phyloP scores from a whole-genome alignment of 2,797 vertebrate species.

The Margarornis squamiger region DNA sequence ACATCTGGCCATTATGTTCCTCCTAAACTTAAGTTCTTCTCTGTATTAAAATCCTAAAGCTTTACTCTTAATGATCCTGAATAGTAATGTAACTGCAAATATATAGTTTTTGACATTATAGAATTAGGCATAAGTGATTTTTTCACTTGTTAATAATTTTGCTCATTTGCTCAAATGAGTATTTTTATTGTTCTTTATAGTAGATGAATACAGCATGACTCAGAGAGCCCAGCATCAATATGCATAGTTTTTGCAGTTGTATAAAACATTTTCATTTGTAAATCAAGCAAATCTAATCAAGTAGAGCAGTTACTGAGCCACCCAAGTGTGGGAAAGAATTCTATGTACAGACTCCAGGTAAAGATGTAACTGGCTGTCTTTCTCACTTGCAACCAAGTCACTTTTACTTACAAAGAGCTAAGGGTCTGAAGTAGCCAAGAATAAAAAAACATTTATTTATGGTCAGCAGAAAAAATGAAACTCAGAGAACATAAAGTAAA shows the following conservation, averaged over 20 bases:
- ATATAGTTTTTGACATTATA: not conserved
- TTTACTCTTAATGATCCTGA: not conserved
- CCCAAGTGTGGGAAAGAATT: not conserved
- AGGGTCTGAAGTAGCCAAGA: not conserved
- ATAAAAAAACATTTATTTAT: not conserved
- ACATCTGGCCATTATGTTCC: not conserved
- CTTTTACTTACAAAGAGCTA: not conserved
- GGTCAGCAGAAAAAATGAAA: not conserved
- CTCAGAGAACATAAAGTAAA: not conserved
- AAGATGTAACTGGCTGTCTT: not conserved
- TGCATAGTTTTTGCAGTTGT: not conserved
- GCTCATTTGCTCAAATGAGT: not conserved
- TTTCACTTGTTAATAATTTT: not conserved
- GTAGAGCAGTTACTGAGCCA: not conserved
- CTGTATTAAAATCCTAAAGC: not conserved
- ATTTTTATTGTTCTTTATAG: not conserved
- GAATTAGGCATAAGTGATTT: not conserved
- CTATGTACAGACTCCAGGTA: not conserved
- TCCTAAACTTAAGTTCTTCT: not conserved
- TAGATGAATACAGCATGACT: not conserved
- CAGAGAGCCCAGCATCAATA: not conserved
- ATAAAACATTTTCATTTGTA: not conserved
- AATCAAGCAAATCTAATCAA: not conserved
- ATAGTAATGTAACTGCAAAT: not conserved
- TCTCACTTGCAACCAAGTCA: not conserved